phyloP scores from a whole-genome alignment of 1,140 invertebrate genomes.

The Achatina immaculata region DNA sequence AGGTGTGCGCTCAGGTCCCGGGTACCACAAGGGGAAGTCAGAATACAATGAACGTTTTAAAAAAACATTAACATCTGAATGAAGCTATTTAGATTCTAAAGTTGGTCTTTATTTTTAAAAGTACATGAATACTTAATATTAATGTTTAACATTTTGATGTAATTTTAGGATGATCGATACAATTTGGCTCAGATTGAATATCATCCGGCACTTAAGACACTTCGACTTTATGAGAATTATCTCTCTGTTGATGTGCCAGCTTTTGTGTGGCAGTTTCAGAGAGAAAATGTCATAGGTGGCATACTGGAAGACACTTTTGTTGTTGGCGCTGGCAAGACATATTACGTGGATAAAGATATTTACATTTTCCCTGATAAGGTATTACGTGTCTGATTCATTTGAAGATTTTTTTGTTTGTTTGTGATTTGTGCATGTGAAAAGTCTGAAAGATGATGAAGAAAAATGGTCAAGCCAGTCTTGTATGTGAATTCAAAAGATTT shows the following conservation, averaged over 20 bases:
- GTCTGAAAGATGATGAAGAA: too few species aligned
- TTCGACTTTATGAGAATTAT: slow-evolving; percentile 55
- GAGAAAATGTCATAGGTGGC: slow-evolving; percentile 58
- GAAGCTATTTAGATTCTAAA: background rate
- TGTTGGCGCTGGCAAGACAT: slow-evolving; percentile 45
- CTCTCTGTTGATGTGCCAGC: slow-evolving; percentile 50
- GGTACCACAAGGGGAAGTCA: too few species aligned
- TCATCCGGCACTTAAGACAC: slow-evolving; percentile 61
- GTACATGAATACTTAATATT: background rate
- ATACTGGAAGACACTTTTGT: slow-evolving; percentile 53
- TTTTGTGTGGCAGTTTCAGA: slow-evolving; percentile 51
- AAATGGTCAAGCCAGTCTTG: too few species aligned
- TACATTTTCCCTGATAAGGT: slow-evolving; percentile 54
- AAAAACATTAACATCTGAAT: too few species aligned
- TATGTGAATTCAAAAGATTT: too few species aligned
- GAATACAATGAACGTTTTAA: too few species aligned
- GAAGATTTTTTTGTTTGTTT: too few species aligned
- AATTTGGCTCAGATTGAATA: slow-evolving; percentile 69
- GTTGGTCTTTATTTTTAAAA: background rate
- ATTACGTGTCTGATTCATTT: too few species aligned
- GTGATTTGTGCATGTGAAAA: too few species aligned
- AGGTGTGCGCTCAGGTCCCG: too few species aligned
- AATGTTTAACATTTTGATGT: background rate
- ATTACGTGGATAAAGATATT: slow-evolving; percentile 68
- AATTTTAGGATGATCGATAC: slow-evolving; percentile 59